Percentiles rank a stretch among this genome's conserved stretches.
Evolutionary conservation across 2,113 vertebrate species (phyloP).

Genomic region (Narcine bancroftii): DNA sequence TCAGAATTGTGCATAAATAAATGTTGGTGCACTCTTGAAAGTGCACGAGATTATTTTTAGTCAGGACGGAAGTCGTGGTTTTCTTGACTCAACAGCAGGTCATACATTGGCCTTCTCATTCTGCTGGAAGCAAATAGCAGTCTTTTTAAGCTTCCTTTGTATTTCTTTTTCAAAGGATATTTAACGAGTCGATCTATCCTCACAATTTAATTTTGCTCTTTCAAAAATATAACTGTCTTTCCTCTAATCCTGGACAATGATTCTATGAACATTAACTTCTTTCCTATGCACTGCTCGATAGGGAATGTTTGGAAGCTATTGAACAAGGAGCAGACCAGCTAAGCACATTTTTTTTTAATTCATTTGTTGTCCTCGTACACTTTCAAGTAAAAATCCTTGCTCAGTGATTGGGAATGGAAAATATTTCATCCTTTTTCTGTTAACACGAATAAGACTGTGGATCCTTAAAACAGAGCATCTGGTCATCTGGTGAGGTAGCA

Average conservation of each 20-base stretch:
- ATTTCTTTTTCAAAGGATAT: neutral
- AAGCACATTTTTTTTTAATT: neutral
- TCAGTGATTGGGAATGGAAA: neutral
- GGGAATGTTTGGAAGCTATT: neutral
- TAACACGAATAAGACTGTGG: neutral
- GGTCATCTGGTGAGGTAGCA: neutral
- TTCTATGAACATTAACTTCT: neutral
- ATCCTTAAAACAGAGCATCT: neutral
- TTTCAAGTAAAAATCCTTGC: neutral
- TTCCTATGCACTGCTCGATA: neutral
- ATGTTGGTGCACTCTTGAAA: neutral
- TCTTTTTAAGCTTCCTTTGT: neutral
- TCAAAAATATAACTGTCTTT: neutral
- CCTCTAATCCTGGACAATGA: neutral
- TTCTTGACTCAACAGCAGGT: neutral
- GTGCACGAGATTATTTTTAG: neutral
- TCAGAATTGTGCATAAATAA: neutral
- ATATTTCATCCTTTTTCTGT: too few relatives aligned
- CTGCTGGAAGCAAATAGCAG: neutral
- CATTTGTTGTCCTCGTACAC: neutral
- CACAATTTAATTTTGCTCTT: neutral
- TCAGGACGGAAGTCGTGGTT: neutral
- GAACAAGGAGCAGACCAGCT: neutral
- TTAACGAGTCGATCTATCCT: neutral
- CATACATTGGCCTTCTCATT: neutral